A percentile compares a stretch with the other conserved stretches of the same genome.
Conservation (phyloP, 2,797 vertebrate genomes). For the Echeneis naucrates region DNA sequence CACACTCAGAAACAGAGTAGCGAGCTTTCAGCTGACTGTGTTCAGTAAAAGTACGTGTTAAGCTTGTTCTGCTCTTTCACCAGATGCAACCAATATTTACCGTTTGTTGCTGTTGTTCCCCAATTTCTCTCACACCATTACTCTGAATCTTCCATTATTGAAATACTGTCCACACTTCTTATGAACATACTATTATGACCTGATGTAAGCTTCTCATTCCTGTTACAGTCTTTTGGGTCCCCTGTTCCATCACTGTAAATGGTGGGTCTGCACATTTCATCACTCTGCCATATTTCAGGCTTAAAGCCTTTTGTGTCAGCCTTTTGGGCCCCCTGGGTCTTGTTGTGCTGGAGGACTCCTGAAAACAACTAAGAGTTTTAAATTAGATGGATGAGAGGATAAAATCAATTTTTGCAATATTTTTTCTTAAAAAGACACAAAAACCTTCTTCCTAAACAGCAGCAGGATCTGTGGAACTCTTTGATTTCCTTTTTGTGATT, state of each 20-base stretch:
- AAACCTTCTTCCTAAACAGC: not conserved
- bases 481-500: conserved; percentile 39
- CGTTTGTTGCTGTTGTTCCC: not conserved
- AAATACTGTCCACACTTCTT: too few relatives aligned
- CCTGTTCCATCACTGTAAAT: not conserved
- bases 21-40: not conserved
- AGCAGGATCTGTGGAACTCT: conserved; percentile 32
- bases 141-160: too few relatives aligned
- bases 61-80: not conserved
- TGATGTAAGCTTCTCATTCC: not conserved
- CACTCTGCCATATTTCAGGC: not conserved
- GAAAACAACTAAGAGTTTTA: not conserved
- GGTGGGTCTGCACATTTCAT: not conserved
- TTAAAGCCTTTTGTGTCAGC: conserved; percentile 1
- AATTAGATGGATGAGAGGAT: not conserved
- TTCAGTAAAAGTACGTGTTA: not conserved
- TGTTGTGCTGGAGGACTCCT: conserved; percentile 12
- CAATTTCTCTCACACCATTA: not conserved
- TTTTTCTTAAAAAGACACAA: not conserved
- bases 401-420: not conserved
- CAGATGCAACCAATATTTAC: not conserved
- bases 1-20: not conserved
- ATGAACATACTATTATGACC: not conserved
- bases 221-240: not conserved
- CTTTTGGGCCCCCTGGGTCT: conserved; percentile 15